Base-by-base conservation (phyloP, 2,113 vertebrate species). In the Charadrius vociferus region DNA sequence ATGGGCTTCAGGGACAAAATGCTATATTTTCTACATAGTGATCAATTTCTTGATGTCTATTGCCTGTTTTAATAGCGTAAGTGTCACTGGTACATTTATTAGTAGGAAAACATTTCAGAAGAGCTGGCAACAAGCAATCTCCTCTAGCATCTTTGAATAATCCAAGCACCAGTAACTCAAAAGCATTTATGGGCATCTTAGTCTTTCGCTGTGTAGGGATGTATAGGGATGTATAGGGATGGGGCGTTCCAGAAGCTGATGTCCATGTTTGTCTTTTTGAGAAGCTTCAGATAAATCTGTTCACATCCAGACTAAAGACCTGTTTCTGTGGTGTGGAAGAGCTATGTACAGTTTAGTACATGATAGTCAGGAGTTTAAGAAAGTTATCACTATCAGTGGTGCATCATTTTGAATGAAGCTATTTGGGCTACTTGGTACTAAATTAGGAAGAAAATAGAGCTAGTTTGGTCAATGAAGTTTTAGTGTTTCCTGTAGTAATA, bases 261-360 rank as follows among this genome's bases (percentile, higher is more conserved):
- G 12, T 39, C 10, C 8, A 12, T 21, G 20, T 17, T 36, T 81
- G 7, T 11, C 13, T 45, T 78, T 82, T 83, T 12, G 65, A 61
- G 19, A 77, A 70, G 4, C 15, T 70, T 45, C 50, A 67, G 3
- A 36, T 65, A 70, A 66, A 41, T 32, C 41, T 73, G 22, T 70
- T 90, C 41, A 55, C 2, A 29, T 11, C 6, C 22, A 61, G 32
- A 18, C 7, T 32, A 39, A 85, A 81, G 29, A 50, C 4, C 58
- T 1, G 0, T 65, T 49, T 49, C 49, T 3, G 3, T 50, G 5
- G 3, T 80, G 30, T 0, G 1, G 24, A 90, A 70, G 9, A 47
- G 19, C 49, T 63, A 21, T 3, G 12, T 20, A 17, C 3, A 55
- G 4, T 37, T 67, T 78, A 24, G 41, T 66, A 30, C 18, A 6